Percentiles rank a stretch among this genome's conserved stretches.
Evolutionary conservation across 2,888 invertebrate genomes (phyloP).

Genomic region (Tachina lurida): DNA sequence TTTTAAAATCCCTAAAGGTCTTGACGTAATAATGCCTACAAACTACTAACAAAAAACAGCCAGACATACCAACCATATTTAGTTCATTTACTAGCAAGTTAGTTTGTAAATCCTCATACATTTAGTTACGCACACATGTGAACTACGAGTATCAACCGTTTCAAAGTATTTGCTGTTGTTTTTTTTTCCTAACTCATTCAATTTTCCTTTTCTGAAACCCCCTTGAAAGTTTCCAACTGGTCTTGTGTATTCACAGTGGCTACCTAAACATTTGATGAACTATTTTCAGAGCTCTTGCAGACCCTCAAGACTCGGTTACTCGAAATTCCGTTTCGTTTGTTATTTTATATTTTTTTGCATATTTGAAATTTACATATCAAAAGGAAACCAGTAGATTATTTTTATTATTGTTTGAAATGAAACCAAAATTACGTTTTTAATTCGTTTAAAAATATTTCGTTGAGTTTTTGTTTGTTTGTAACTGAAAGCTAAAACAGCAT

Average conservation of each 20-base stretch:
- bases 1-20: slow-evolving; percentile 45
- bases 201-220: slow-evolving; percentile 19
- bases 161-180: slow-evolving; percentile 6
- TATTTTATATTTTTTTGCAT: not conserved
- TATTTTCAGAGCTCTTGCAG: slow-evolving; percentile 55
- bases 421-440: slow-evolving; percentile 55
- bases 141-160: slow-evolving; percentile 1
- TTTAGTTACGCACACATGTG: slow-evolving; percentile 41
- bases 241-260: slow-evolving; percentile 37
- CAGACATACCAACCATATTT: slow-evolving; percentile 33
- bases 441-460: slow-evolving; percentile 48
- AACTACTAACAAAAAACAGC: slow-evolving; percentile 20
- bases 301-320: slow-evolving; percentile 3
- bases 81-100: slow-evolving; percentile 54
- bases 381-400: slow-evolving; percentile 46
- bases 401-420: slow-evolving; percentile 42
- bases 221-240: slow-evolving; percentile 53
- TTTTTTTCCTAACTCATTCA: slow-evolving; percentile 43
- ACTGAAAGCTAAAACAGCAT: slow-evolving; percentile 57
- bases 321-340: slow-evolving; percentile 2
- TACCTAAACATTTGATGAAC: slow-evolving; percentile 56
- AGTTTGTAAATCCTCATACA: not conserved
- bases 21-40: slow-evolving; percentile 54
- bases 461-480: not conserved
- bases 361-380: slow-evolving; percentile 46